Evolutionary conservation across 2,888 invertebrate species (phyloP), one percentile per base, ranked within the genome.

Genomic region (Oscheius onirici): DNA sequence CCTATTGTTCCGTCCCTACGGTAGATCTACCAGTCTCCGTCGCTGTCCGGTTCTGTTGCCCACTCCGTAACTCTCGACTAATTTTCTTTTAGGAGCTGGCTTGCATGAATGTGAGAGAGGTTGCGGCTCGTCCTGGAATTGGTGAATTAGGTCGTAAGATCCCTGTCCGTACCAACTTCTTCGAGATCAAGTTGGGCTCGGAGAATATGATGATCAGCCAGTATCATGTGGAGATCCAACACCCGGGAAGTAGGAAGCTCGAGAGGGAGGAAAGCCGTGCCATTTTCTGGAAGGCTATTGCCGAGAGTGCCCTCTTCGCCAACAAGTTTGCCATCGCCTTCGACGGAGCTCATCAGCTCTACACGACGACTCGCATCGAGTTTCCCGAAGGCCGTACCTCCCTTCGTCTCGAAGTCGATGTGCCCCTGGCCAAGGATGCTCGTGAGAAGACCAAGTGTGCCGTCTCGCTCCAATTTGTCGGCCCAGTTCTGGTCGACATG

Each of bases 271-370:
- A 86, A 63, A 77, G 76, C 60, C 82, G 84, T 6, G 70, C 74
- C 40, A 83, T 85, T 71, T 86, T 86, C 79, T 86, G 86, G 86
- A 77, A 80, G 60, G 78, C 75, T 10, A 82, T 86, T n/a, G 58
- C 71, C 20, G 80, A 80, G 60, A 65, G 80, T 57, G 80, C 78
- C 20, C 71, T 81, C 69, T 85, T 86, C 79, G 71, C 73, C 66
- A 81, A 81, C 66, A 78, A 76, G 71, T 86, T 79, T 71, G 82
- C 77, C 3, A 52, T 85, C 41, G 86, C 86, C 51, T 86, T 79
- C 71, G 86, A 86, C 55, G 86, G 86, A 8, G 75, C 78, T 15
- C 83, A 84, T 58, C 82, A 80, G 71, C 72, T 84, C 41, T 85
- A 83, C 72, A 77, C 85, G 0, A 73, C 77, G 13, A 52, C 60